Percentiles rank a stretch among this genome's conserved stretches.
These are phyloP conservation scores for Netelia inedita DNA, from an alignment of 2,888 invertebrate genomes.

Conservation along the genomic window DNA sequence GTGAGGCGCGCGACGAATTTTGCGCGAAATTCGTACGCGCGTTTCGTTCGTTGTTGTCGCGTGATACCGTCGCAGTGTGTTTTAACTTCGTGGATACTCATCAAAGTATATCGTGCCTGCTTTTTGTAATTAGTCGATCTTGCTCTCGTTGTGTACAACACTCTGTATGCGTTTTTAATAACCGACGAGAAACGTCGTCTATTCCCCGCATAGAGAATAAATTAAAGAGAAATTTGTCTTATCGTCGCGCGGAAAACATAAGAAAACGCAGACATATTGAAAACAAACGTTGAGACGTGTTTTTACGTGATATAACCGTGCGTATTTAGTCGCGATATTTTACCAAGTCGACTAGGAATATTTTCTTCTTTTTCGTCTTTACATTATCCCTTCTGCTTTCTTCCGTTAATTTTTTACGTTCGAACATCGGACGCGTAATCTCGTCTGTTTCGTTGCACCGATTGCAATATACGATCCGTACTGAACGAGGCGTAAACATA, in stretches of 20 bases:
- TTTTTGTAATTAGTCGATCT: conserved; percentile 41
- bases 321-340: conserved; percentile 42
- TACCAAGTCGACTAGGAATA: conserved; percentile 33
- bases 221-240: conserved; percentile 19
- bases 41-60: conserved; percentile 21
- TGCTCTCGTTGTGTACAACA: not conserved
- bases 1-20: not conserved
- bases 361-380: not conserved
- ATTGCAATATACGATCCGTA: conserved; percentile 34
- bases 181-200: not conserved
- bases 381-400: too few species aligned
- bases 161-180: conserved; percentile 1
- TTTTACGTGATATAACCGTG: conserved; percentile 55
- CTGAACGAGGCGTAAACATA: conserved; percentile 26
- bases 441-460: conserved; percentile 30
- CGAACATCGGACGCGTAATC: conserved; percentile 11
- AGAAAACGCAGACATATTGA: not conserved
- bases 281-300: conserved; percentile 1
- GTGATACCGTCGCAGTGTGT: conserved; percentile 13
- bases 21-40: conserved; percentile 3
- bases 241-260: conserved; percentile 14
- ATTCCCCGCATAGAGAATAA: not conserved
- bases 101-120: conserved; percentile 51
- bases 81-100: conserved; percentile 18
- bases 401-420: not conserved